Base-by-base conservation (phyloP, 35 echinoderm and acorn worm species). In the Ophiothrix spiculata region DNA sequence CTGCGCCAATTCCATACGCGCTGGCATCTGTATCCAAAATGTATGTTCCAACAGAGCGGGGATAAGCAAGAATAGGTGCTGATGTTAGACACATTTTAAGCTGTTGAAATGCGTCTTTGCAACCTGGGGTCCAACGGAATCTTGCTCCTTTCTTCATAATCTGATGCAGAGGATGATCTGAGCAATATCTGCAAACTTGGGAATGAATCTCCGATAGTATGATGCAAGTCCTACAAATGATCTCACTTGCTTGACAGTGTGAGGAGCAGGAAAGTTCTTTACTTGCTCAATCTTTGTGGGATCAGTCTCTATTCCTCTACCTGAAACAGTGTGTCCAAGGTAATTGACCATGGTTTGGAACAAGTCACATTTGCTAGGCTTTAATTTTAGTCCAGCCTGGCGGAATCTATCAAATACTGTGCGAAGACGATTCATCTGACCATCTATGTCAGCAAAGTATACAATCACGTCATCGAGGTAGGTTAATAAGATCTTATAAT, bases 391-490 rank as follows among this genome's bases (percentile, higher is more conserved):
- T 32, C 54, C 82, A 6, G 88, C 73, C 4, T 75, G 35, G 1
- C 76, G 13, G 1, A 91, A 36, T 64, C 85, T 35, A 1, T 79
- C 37, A 0, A 91, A 64, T 0, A 84, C 89, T 38, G 39, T 41
- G 4, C 31, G 32, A 31, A 95, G 33, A 3, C 89, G 54, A 10
- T 46, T 25, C 6, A 87, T 84, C 32, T 69, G 39, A 13, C 81
- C 86, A 35, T 56, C 25, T 25, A 91, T 40, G 2, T n/a, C 17
- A 32, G 33, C 37, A 11, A 79, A 83, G 33, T 75, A 90, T 0
- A 94, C 83, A 28, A 94, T 94, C 0, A 94, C 56, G 36, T 94
- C 87, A 29, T 94, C 87, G 13, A 96, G 86, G 33, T 91, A 89
- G 21, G 89, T 29, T 0, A 95, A 64, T 25, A 80, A 56, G 23